Evolutionary conservation across 2,797 vertebrate species (phyloP).

Genomic region (Poeciliopsis gracilis): DNA sequence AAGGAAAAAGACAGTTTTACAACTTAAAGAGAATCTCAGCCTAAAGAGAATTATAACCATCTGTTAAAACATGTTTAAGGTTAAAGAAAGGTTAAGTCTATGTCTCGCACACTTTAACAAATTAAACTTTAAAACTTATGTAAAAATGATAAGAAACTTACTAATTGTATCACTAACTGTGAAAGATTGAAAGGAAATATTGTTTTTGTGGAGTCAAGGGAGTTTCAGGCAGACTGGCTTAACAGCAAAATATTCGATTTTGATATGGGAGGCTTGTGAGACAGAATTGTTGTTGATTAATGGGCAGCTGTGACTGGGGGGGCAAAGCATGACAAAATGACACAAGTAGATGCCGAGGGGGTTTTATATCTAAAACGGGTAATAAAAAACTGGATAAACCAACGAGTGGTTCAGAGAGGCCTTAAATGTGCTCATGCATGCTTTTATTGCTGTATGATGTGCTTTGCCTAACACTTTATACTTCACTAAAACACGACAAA

Average conservation of each 20-base stretch:
- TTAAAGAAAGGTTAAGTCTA: too few relatives aligned
- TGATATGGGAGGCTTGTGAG: background rate
- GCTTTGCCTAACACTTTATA: slow-evolving; percentile 63
- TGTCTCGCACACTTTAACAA: too few relatives aligned
- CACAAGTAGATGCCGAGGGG: background rate
- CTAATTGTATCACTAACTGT: background rate
- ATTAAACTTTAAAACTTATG: too few relatives aligned
- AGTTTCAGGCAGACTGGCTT: background rate
- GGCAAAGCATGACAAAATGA: background rate
- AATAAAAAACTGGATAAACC: slow-evolving; percentile 9
- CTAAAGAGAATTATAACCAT: too few relatives aligned
- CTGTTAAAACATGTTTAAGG: too few relatives aligned
- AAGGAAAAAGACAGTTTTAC: too few relatives aligned
- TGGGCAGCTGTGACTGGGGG: background rate
- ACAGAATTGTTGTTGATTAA: background rate
- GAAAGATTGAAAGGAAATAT: background rate
- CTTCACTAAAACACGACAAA: slow-evolving; percentile 46
- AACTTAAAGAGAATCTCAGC: too few relatives aligned
- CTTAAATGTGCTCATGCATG: slow-evolving; percentile 19
- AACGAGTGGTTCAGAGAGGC: slow-evolving; percentile 7
- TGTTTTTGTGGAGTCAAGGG: background rate
- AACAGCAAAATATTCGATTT: background rate
- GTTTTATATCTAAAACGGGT: background rate
- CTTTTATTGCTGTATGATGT: slow-evolving; percentile 49
- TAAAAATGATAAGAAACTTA: too few relatives aligned